A percentile compares a stretch with the other conserved stretches of the same genome.
Conservation (phyloP, 1,140 invertebrate species). For the Drosophila orosa region DNA sequence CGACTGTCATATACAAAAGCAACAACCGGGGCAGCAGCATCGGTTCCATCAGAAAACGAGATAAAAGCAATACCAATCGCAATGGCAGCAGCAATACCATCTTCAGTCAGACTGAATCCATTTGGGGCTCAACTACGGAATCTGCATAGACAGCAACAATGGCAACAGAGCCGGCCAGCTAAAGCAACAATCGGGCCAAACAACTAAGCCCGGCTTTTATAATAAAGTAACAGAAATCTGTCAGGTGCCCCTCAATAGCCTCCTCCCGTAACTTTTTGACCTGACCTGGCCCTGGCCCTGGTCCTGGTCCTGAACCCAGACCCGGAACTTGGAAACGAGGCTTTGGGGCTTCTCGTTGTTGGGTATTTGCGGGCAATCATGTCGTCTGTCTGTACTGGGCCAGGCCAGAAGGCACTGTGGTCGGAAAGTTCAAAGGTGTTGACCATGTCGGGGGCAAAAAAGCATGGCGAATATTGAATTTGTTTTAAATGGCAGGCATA, state of each 20-base stretch:
- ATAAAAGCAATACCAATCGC: slow-evolving; percentile 17
- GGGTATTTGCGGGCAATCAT: slow-evolving; percentile 53
- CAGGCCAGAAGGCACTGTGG: slow-evolving; percentile 8
- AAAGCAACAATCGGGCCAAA: slow-evolving; percentile 39
- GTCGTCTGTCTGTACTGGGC: slow-evolving; percentile 38
- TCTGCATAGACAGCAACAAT: slow-evolving; percentile 37
- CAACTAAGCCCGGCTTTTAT: slow-evolving; percentile 75
- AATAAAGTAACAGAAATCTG: slow-evolving; percentile 80
- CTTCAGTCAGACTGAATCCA: slow-evolving; percentile 7
- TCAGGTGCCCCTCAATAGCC: slow-evolving; percentile 25
- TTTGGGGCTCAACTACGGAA: neutral
- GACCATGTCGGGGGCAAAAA: slow-evolving; percentile 64
- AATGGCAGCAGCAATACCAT: slow-evolving; percentile 5
- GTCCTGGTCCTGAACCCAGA: slow-evolving; percentile 1
- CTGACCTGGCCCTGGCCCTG: slow-evolving; percentile 19
- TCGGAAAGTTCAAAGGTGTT: slow-evolving; percentile 74
- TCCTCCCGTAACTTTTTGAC: slow-evolving; percentile 16
- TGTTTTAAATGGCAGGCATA: slow-evolving; percentile 77
- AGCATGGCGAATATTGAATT: slow-evolving; percentile 73
- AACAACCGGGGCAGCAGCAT: neutral
- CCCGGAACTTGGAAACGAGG: slow-evolving; percentile 50
- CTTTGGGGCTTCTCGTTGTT: slow-evolving; percentile 45
- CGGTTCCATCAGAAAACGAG: neutral
- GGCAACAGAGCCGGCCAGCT: slow-evolving; percentile 1
- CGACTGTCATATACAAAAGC: neutral